Evolutionary conservation across 1,140 invertebrate genomes (phyloP), one percentile per base, ranked within the genome.

Genomic region (Macrobrachium rosenbergii): DNA sequence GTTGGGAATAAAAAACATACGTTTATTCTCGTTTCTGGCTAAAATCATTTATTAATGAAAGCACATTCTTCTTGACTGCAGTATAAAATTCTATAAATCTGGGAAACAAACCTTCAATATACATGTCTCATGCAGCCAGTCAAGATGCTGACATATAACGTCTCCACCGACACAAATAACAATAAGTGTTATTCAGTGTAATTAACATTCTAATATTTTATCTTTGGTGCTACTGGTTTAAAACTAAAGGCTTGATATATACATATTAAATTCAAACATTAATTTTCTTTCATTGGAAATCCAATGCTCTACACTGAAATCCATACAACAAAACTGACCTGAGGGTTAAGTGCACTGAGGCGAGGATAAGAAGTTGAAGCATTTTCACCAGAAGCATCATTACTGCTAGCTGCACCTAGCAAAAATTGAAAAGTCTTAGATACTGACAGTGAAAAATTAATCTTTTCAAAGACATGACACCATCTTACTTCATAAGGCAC

Each of bases 291-390:
- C 45, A 43, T 10, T 28, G 12, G 12, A 5, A 11, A 52, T 52
- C 21, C 5, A 2, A 19, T 17, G 5, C 43, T 0, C 3, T 21
- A 77, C 16, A 52, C 17, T 7, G 17, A 45, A 52, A 21, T 21
- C 14, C 21, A 16, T 52, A 19, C n/a, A 77, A 52, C 6, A 77
- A 77, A 21, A 19, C 19, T 14, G 1, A 75, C 81, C 72, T 60
- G 72, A 43, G 64, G 52, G 81, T 72, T 59, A 28, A 60, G 67
- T 14, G 45, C 72, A 60, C 21, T 73, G 21, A 83, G 64, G 52
- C 67, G 81, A n/a, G 81, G 58, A 43, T 60, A 83, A 16, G 81
- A 69, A 2, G 23, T 21, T n/a, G 75, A 52, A 69, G n/a, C 8
- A 58, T 11, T 37, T 6, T n/a, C 14, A 60, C 62, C 16, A 63